Base-by-base conservation (phyloP, 2,797 vertebrate species). In the Oryzias sinensis region DNA sequence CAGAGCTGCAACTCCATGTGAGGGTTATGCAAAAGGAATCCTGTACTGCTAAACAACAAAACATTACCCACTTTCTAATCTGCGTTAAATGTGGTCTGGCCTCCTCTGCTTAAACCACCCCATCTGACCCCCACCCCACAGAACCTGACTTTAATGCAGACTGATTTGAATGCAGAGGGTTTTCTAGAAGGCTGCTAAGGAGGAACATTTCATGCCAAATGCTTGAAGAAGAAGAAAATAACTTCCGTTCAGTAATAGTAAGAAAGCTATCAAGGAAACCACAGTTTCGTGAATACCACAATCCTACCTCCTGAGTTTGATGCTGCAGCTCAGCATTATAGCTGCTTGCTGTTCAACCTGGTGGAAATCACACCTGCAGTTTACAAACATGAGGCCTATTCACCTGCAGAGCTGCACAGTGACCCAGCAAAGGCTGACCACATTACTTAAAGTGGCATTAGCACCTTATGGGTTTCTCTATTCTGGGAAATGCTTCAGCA, bases 251-350 rank as follows among this genome's bases (percentile, higher is more conserved):
- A 48, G 53, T 57, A 60, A 85, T 37, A 37, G 76, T 65, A 68
- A 72, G 46, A 74, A 61, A 77, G 64, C 70, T 64, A 66, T 79
- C 71, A 64, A 76, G 77, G 78, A 80, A 86, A 88, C 83, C 80
- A 45, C 55, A 0, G 49, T 74, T 80, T 83, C 66, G 62, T 33
- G 25, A 68, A 76, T 51, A 50, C 71, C 65, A 59, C 66, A 67
- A 52, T 61, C 57, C 61, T 57, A 1, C 44, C 46, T 40, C 16
- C 14, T 2, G 14, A 5, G 50, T 27, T 43, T 16, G 0, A 11
- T 2, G 46, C 59, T 61, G 54, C 69, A 76, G 42, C 53, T 47
- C 5, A 14, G 15, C 56, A n/a, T 53, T 43, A 55, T 53, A 40
- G 63, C 70, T 50, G 65, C 72, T 61, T 43, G 46, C 22, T 64